Conservation (phyloP, 2,888 invertebrate species). For the Chloroclysta siterata region DNA sequence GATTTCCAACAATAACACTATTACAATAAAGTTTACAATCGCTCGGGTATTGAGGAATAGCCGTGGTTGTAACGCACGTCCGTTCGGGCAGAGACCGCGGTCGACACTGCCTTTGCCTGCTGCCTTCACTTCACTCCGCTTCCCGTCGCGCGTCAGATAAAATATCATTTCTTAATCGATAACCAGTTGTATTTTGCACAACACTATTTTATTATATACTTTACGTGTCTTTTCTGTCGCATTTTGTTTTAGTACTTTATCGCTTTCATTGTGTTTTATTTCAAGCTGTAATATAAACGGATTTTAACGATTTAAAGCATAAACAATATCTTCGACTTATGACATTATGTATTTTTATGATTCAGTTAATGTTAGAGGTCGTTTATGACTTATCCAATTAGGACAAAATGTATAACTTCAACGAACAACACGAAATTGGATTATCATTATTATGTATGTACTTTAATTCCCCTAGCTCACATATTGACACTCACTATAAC, state of each 20-base stretch:
- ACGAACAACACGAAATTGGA: neutral
- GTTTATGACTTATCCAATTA: constrained; percentile 20
- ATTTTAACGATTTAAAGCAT: constrained; percentile 11
- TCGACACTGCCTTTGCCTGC: constrained; percentile 51
- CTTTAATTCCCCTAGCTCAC: too few species aligned
- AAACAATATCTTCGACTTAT: neutral
- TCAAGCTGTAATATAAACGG: constrained; percentile 11
- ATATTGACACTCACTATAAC: too few species aligned
- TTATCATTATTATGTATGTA: neutral
- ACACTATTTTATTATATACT: constrained; percentile 44
- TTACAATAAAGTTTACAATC: constrained; percentile 65
- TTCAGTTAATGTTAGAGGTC: constrained; percentile 6
- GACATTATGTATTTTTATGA: constrained; percentile 7
- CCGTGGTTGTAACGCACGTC: constrained; percentile 62
- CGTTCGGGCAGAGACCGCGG: constrained; percentile 55
- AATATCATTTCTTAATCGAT: constrained; percentile 66
- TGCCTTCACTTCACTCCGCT: constrained; percentile 40
- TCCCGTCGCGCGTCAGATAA: constrained; percentile 51
- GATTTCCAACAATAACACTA: constrained; percentile 56
- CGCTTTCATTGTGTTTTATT: constrained; percentile 23
- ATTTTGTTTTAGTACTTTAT: constrained; percentile 35
- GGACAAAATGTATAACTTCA: neutral
- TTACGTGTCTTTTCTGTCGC: constrained; percentile 42
- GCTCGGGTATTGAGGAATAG: constrained; percentile 68
- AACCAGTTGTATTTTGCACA: constrained; percentile 60